Percentiles rank a stretch among this genome's conserved stretches.
Conservation (phyloP, 2,797 vertebrate species). For the Antennarius maculatus region DNA sequence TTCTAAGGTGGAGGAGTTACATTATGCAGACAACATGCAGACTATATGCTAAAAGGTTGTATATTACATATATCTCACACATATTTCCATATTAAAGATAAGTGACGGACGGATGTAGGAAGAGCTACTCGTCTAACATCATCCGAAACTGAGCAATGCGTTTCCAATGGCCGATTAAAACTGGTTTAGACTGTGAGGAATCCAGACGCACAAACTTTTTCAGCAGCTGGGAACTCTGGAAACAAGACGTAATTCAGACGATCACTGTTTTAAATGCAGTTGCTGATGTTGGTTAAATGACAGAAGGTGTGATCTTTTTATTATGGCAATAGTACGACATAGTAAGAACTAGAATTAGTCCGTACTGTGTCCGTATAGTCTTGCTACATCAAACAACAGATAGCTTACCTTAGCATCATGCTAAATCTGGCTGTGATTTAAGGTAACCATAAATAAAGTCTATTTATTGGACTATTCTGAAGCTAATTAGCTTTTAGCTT, state of each 20-base stretch:
- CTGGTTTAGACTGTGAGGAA: slow-evolving; percentile 55
- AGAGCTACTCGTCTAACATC: slow-evolving; percentile 14
- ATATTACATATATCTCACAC: no score
- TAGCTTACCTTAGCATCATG: no score
- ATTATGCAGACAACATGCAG: not conserved
- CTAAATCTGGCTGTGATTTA: no score
- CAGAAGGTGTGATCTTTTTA: no score
- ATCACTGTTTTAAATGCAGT: not conserved
- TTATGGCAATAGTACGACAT: no score
- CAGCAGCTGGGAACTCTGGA: slow-evolving; percentile 38
- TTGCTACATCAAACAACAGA: no score
- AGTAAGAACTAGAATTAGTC: no score
- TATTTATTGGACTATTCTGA: not conserved
- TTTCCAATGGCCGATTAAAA: slow-evolving; percentile 63
- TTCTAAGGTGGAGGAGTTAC: no score
- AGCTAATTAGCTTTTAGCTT: no score
- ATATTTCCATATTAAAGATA: not conserved
- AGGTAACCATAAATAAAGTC: no score
- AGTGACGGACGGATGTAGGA: not conserved
- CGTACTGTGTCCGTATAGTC: no score
- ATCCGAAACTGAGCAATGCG: slow-evolving; percentile 55
- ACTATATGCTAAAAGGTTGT: not conserved
- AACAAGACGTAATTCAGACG: slow-evolving; percentile 18
- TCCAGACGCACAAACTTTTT: slow-evolving; percentile 39
- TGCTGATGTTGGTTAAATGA: no score